Percentiles rank a stretch among this genome's conserved stretches.
These are phyloP conservation scores for Eremobia ochroleuca DNA, from an alignment of 2,888 invertebrate genomes.

Conservation along the genomic window DNA sequence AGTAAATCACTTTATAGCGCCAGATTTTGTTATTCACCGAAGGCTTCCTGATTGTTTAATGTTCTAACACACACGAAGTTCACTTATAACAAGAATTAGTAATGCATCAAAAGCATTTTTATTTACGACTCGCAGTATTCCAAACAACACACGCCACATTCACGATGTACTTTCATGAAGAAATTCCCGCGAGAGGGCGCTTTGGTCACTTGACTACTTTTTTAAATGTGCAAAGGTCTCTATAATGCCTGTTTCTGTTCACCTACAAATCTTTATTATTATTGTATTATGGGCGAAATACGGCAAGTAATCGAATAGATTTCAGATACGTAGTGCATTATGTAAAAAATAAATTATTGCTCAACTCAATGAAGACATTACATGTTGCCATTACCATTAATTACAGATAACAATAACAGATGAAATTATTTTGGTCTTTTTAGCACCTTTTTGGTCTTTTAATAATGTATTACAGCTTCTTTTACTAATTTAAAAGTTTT, in stretches of 20 bases:
- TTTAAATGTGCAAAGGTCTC: slow-evolving; percentile 47
- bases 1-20: slow-evolving; percentile 77
- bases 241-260: neutral
- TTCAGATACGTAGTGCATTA: neutral
- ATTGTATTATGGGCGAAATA: neutral
- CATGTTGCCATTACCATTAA: slow-evolving; percentile 31
- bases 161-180: slow-evolving; percentile 86
- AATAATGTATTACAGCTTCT: too few relatives aligned
- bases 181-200: slow-evolving; percentile 86
- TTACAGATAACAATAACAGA: neutral
- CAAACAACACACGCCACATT: slow-evolving; percentile 92
- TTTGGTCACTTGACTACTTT: slow-evolving; percentile 42
- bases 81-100: slow-evolving; percentile 79
- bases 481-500: neutral
- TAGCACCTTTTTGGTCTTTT: neutral
- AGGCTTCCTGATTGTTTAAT: slow-evolving; percentile 72
- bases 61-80: slow-evolving; percentile 78
- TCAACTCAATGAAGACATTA: neutral
- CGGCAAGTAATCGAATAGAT: neutral
- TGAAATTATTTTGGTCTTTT: neutral
- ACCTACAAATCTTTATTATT: neutral
- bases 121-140: slow-evolving; percentile 89
- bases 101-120: slow-evolving; percentile 86
- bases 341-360: neutral
- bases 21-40: slow-evolving; percentile 73